Evolutionary conservation across 2,888 invertebrate species (phyloP), one percentile per base, ranked within the genome.

Genomic region (Xestia ashworthii): DNA sequence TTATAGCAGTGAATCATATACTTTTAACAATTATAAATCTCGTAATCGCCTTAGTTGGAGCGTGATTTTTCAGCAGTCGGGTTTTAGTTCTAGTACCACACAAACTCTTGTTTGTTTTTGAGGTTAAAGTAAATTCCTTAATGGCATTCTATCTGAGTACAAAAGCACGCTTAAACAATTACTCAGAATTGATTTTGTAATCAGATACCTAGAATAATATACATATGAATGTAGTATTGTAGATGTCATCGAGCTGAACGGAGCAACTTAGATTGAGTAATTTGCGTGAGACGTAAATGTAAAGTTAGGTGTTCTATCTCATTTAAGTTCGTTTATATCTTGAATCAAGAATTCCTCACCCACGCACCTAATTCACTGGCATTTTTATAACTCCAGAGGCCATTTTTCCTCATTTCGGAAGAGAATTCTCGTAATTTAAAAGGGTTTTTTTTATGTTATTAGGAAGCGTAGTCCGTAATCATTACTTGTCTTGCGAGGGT

Each of bases 191-290:
- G 32, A 1, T 32, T 32, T 32, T 32, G 32, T 32, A 32, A 32
- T 32, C 32, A 32, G 32, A 32, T 32, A 32, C n/a, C n/a, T 55
- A 55, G 5, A 53, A 1, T 55, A 55, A n/a, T 5, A 55, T 46
- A 3, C 41, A n/a, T 25, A 11, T 16, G 25, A 46, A 76, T 67
- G 32, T 55, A 16, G 14, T 0, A 55, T 58, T 60, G 41, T 62
- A 60, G n/a, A 76, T 70, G 71, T 58, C 55, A 50, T 69, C 19
- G 22, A 44, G 44, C 22, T 70, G 38, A 55, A 62, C 75, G 5
- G 32, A 66, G 32, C 44, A 87, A 82, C 64, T 87, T 88, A 77
- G 73, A 88, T 87, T 82, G 71, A 80, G 76, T 87, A 72, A 84
- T 88, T 87, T 88, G 46, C 60, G 78, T 84, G 50, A 55, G 60